Percentiles rank a stretch among this genome's conserved stretches.
These are phyloP conservation scores for Apostichopus leukothele DNA, from an alignment of 53 echinoderm and acorn worm species.

Conservation along the genomic window DNA sequence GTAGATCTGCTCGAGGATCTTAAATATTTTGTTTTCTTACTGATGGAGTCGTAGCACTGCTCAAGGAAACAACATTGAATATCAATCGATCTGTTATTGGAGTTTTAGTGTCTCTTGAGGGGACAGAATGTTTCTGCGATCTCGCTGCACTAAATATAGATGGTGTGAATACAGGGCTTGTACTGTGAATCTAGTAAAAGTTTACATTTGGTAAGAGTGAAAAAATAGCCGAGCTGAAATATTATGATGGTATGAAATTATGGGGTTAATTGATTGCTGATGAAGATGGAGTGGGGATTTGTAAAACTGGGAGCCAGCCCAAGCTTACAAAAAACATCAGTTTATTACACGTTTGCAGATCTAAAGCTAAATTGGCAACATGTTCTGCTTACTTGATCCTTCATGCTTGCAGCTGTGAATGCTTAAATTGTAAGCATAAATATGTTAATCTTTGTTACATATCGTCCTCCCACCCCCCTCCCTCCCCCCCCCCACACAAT, in stretches of 20 bases:
- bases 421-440: too few relatives aligned
- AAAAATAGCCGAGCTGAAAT: background rate
- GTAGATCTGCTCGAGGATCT: background rate
- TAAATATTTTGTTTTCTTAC: background rate
- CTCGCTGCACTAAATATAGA: background rate
- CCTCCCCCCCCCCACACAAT: too few relatives aligned
- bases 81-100: background rate
- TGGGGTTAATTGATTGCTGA: background rate
- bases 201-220: too few relatives aligned
- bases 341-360: too few relatives aligned
- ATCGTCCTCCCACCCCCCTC: too few relatives aligned
- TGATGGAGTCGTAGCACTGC: background rate
- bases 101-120: background rate
- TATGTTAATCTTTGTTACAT: too few relatives aligned
- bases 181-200: background rate
- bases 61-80: background rate
- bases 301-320: too few relatives aligned
- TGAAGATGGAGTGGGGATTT: too few relatives aligned
- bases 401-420: too few relatives aligned
- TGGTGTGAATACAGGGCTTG: background rate
- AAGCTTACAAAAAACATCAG: too few relatives aligned
- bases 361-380: too few relatives aligned
- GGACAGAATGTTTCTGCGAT: background rate
- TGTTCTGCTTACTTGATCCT: too few relatives aligned
- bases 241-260: background rate